Evolutionary conservation across 2,888 invertebrate species (phyloP).

Genomic region (Sesamia inferens): DNA sequence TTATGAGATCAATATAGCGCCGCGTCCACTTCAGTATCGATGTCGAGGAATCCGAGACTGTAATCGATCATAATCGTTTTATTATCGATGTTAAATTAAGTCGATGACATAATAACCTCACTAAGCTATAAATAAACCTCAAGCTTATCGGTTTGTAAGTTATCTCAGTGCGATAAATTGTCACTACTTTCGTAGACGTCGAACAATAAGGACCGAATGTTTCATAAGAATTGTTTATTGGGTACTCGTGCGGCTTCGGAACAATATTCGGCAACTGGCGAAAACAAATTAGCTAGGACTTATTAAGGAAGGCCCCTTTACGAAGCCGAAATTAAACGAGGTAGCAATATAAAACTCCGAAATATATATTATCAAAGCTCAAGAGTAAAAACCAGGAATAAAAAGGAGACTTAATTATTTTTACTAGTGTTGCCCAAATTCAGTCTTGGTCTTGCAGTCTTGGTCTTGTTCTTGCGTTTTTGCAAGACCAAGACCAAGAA

Average conservation of each 20-base stretch:
- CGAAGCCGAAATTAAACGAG: constrained; percentile 14
- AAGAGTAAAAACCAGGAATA: not conserved
- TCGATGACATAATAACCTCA: constrained; percentile 14
- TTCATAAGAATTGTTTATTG: constrained; percentile 39
- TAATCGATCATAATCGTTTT: constrained; percentile 42
- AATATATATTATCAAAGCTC: not conserved
- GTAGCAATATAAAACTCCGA: not conserved
- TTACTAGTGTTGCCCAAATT: too few relatives aligned
- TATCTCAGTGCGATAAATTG: constrained; percentile 26
- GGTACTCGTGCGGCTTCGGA: constrained; percentile 10
- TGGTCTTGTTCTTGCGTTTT: too few relatives aligned
- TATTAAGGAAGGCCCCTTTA: constrained; percentile 13
- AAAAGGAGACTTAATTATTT: not conserved
- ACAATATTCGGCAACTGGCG: constrained; percentile 37
- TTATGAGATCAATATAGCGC: constrained; percentile 48
- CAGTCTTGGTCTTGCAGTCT: too few relatives aligned
- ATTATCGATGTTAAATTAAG: constrained; percentile 17
- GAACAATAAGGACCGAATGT: constrained; percentile 16
- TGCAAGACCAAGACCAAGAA: too few relatives aligned
- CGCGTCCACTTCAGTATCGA: constrained; percentile 20
- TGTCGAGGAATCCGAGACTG: constrained; percentile 13
- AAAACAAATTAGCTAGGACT: constrained; percentile 26
- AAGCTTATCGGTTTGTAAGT: constrained; percentile 1
- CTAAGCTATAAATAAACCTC: not conserved
- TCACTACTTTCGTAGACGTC: constrained; percentile 8